Evolutionary conservation across 2,113 vertebrate genomes (phyloP).

Genomic region (Lonchura striata): DNA sequence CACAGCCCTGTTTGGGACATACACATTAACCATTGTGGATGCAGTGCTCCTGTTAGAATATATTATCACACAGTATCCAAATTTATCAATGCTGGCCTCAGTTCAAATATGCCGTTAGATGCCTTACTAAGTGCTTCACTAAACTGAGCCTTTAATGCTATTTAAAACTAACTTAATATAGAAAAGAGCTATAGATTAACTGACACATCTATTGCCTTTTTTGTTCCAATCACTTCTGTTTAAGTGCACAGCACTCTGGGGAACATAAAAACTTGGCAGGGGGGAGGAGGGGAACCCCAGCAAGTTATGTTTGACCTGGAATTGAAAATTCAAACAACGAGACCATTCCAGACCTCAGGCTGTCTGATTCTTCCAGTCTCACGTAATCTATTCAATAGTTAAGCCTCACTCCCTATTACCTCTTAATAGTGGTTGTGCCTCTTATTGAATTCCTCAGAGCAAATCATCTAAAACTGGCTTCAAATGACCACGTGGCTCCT

Average conservation of each 20-base stretch:
- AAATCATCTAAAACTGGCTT: not conserved
- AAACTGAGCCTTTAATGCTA: conserved; percentile 59
- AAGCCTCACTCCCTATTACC: not conserved
- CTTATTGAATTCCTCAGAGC: conserved; percentile 7
- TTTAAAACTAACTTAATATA: conserved; percentile 61
- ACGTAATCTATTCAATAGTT: not conserved
- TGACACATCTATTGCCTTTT: conserved; percentile 6
- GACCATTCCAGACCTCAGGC: not conserved
- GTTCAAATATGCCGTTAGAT: conserved; percentile 54
- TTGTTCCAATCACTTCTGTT: conserved; percentile 8
- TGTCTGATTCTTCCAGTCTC: not conserved
- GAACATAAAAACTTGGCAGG: not conserved
- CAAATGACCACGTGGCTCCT: not conserved
- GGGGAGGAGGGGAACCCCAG: not conserved
- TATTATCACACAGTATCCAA: conserved; percentile 18
- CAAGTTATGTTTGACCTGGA: conserved; percentile 2
- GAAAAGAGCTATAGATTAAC: conserved; percentile 49
- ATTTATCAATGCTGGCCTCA: conserved; percentile 56
- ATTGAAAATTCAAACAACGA: not conserved
- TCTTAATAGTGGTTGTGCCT: not conserved
- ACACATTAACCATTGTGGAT: not conserved
- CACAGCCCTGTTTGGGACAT: not conserved
- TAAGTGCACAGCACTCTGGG: not conserved
- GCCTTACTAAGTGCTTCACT: conserved; percentile 43
- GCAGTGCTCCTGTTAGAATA: not conserved